Percentiles rank a stretch among this genome's conserved stretches.
These are phyloP conservation scores for Scytalopus superciliaris DNA, from an alignment of 2,113 vertebrate species.

Conservation along the genomic window DNA sequence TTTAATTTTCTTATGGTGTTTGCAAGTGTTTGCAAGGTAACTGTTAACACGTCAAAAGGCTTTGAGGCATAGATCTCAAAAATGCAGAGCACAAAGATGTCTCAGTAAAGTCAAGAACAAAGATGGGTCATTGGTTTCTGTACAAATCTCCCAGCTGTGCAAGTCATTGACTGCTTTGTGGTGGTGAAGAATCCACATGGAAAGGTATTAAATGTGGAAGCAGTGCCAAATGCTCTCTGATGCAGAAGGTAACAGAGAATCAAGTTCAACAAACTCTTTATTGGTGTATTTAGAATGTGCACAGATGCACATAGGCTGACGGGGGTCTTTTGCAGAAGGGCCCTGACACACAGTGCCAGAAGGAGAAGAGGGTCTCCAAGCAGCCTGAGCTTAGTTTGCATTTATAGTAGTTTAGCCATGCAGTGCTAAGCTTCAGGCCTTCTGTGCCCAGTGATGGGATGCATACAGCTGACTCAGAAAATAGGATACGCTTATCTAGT, in stretches of 20 bases:
- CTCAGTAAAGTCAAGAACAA: neutral
- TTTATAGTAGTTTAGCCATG: neutral
- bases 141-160: neutral
- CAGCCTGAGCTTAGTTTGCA: neutral
- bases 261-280: neutral
- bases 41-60: neutral
- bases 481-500: neutral
- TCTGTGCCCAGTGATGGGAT: neutral
- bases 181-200: neutral
- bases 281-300: neutral
- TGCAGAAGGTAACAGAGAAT: neutral
- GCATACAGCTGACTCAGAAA: neutral
- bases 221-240: neutral
- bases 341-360: neutral
- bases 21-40: neutral
- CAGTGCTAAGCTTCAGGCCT: neutral
- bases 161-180: neutral
- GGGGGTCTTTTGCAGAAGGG: neutral
- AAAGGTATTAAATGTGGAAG: neutral
- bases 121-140: neutral
- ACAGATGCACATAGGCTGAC: rapidly evolving
- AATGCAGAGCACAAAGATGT: neutral
- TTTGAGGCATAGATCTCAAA: neutral
- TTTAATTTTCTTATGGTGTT: neutral
- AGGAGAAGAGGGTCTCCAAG: rapidly evolving